Conservation (phyloP, 92 coral and sea anemone species). For the Nematostella vectensis region DNA sequence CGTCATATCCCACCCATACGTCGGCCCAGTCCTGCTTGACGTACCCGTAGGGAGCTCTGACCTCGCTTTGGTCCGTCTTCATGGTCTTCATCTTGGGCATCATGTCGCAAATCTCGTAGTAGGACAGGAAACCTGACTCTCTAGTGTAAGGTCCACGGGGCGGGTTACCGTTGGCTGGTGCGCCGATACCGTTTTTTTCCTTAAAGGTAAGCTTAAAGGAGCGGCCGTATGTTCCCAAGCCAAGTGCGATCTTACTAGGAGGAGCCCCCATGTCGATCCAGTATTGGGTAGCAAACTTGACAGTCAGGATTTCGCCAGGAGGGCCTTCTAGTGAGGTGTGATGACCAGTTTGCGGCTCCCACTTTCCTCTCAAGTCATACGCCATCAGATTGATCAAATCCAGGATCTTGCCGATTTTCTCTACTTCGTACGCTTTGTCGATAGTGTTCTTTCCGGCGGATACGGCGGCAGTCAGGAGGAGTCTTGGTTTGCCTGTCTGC, state of each 20-base stretch:
- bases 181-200: conserved; percentile 41
- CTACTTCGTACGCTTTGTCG: conserved; percentile 64
- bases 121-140: conserved; percentile 67
- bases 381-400: conserved; percentile 88
- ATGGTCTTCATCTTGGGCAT: conserved; percentile 34
- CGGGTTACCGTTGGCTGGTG: conserved; percentile 54
- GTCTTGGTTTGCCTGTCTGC: conserved; percentile 48
- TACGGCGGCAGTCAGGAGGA: conserved; percentile 75
- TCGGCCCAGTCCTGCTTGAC: conserved; percentile 17
- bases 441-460: conserved; percentile 64
- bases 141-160: conserved; percentile 54
- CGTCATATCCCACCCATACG: conserved; percentile 59
- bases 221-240: conserved; percentile 74
- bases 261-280: conserved; percentile 89
- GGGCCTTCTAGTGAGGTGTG: conserved; percentile 80
- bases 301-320: conserved; percentile 65
- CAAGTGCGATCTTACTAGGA: conserved; percentile 75
- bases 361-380: conserved; percentile 79
- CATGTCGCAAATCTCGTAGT: conserved; percentile 68
- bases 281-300: conserved; percentile 64
- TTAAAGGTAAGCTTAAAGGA: conserved; percentile 46
- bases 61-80: conserved; percentile 16
- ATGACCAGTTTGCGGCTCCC: conserved; percentile 84
- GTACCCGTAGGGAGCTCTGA: conserved; percentile 41
- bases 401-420: conserved; percentile 42